phyloP scores from a whole-genome alignment of 2,113 vertebrate species.

The Laterallus jamaicensis region DNA sequence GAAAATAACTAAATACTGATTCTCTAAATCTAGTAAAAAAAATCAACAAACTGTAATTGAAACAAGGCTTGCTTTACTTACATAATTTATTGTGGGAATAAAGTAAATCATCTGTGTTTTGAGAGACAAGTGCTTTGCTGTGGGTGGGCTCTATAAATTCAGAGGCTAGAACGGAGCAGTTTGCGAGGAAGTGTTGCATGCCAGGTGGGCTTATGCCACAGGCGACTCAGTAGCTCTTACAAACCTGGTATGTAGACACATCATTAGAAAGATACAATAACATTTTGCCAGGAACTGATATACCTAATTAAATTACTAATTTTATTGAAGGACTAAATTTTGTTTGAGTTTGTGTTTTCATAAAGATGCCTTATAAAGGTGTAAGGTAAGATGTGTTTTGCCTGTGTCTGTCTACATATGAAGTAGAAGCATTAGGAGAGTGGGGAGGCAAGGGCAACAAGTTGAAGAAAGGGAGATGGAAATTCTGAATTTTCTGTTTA shows the following conservation, averaged over 20 bases:
- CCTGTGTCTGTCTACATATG: neutral
- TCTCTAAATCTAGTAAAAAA: neutral
- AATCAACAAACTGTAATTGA: neutral
- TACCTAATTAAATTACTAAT: neutral
- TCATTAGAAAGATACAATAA: neutral
- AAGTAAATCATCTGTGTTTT: neutral
- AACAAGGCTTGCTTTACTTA: neutral
- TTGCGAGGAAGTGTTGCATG: neutral
- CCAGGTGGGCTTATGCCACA: neutral
- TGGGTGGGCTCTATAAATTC: neutral
- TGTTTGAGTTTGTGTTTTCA: neutral
- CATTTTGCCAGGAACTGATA: neutral
- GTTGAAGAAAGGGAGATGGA: neutral
- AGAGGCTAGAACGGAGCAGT: neutral
- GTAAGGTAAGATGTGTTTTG: neutral
- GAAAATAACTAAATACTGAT: neutral
- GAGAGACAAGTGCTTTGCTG: neutral
- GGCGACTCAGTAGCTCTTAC: neutral
- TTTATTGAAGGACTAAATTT: neutral
- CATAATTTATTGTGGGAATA: neutral
- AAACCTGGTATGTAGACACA: neutral
- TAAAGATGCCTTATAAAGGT: neutral
- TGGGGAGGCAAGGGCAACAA: neutral
- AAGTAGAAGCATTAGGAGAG: neutral
- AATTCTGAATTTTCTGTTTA: neutral